Base-by-base conservation (phyloP, 2,888 invertebrate species). In the Hirtodrosophila duncani region DNA sequence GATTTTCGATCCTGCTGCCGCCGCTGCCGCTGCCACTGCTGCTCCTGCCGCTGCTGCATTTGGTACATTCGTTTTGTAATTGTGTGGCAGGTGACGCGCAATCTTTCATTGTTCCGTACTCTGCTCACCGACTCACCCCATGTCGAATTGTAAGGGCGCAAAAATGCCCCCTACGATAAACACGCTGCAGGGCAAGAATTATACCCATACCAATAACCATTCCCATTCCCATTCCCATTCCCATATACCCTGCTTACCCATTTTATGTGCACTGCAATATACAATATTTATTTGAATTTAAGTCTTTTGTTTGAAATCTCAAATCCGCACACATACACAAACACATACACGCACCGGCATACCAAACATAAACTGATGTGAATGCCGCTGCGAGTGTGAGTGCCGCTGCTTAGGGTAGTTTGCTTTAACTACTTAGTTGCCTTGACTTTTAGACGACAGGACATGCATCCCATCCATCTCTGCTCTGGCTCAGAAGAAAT, bases 1-100 rank as follows among this genome's bases (percentile, higher is more conserved):
- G 52, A 67, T 55, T 64, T 53, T 33, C 34, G 57, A 57, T 30
- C 48, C 50, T 38, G 50, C 10, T 48, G n/a, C 34, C 23, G 23
- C 37, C 4, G 13, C 17, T 26, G 16, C 23, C 33, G 21, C 16
- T 21, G 14, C n/a, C 26, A 37, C 18, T 50, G 68, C 50, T 57
- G 70, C 59, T 63, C 56, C 38, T 29, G 46, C 39, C 27, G 36
- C 27, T 57, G 42, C 34, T 39, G 34, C 16, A 41, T 36, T 42
- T 58, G 81, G 79, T 80, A 77, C 60, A 68, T 67, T 63, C 70
- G 62, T 69, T 72, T 65, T 68, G 65, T 79, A 82, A 83, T 80
- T 84, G 64, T 83, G 72, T 84, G 86, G 87, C 87, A 87, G 87
- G 87, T 87, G 87, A 87, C 86, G 86, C 81, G 82, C 83, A 86